A percentile compares a stretch with the other conserved stretches of the same genome.
phyloP scores from a whole-genome alignment of 2,113 vertebrate species.

The Pyrgilauda ruficollis region DNA sequence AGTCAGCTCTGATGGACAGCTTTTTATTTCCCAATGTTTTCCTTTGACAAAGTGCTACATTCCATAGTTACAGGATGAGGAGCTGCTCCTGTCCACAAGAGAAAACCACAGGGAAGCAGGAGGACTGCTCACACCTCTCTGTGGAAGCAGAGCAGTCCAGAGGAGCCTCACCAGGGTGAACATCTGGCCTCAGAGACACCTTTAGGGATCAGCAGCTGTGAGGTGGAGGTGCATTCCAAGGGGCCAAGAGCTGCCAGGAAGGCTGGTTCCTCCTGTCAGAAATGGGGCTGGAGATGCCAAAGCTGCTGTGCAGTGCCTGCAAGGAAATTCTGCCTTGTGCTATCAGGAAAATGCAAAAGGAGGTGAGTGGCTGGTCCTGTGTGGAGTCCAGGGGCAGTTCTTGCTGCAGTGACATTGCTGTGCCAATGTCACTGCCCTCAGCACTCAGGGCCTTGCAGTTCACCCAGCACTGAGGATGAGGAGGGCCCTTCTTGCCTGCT shows the following conservation, averaged over 20 bases:
- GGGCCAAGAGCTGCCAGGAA: neutral
- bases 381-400: neutral
- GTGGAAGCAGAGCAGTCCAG: neutral
- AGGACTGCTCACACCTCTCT: neutral
- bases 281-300: neutral
- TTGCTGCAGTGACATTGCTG: neutral
- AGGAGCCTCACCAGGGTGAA: neutral
- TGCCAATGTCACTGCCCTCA: neutral
- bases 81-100: neutral
- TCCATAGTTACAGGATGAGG: slow-evolving; percentile 37
- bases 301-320: neutral
- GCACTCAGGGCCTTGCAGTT: neutral
- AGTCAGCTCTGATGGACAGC: neutral
- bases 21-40: slow-evolving; percentile 57
- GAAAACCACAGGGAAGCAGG: slow-evolving; percentile 16
- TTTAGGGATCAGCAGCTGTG: neutral
- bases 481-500: neutral
- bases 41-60: slow-evolving; percentile 51
- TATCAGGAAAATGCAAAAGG: neutral
- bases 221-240: neutral
- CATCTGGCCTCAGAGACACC: neutral
- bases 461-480: neutral
- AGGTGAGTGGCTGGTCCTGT: neutral
- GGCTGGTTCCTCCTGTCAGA: neutral
- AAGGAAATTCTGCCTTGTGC: neutral